Evolutionary conservation across 2,797 vertebrate species (phyloP), one percentile per base, ranked within the genome.

Genomic region (Hybognathus amarus): DNA sequence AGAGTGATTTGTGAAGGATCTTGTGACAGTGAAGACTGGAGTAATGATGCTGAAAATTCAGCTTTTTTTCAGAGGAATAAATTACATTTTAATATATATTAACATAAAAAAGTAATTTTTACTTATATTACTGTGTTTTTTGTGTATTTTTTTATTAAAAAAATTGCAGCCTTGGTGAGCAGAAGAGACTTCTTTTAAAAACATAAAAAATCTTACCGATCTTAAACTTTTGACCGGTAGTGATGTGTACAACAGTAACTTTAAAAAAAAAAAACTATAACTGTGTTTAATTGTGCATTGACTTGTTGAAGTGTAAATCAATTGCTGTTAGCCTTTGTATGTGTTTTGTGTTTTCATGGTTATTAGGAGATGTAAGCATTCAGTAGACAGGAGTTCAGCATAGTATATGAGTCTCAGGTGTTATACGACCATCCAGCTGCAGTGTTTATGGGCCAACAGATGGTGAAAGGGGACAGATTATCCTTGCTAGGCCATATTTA

Each of bases 401-500:
- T 22, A 50, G 68, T 63, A 63, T 61, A 50, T 81, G 40, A 74
- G 69, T 73, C 80, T 76, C 71, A 78, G 67, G 61, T 45, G 47
- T 77, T 42, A 40, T 27, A 15, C 22, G 80, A 42, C 78, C 75
- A 79, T 87, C 79, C 82, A 84, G 79, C 81, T 85, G 85, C 66
- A 77, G 36, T 75, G 66, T 80, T 82, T 83, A 79, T 73, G 78
- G 75, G 63, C 67, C 68, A 84, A 87, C 85, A 87, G 87, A 88
- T 90, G 85, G 85, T 82, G 63, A 79, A 77, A 79, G 52, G 59
- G 71, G 75, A 87, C 68, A 76, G 81, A 80, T 86, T 90, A 84
- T 84, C 45, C 54, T 87, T 82, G 71, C 70, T 79, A 59, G 69
- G 78, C 54, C 33, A 74, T 50, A 45, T 33, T 68, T 36, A 77